Conservation (phyloP, 37 sponge, comb jelly and placozoan species). For the Crambe crambe region DNA sequence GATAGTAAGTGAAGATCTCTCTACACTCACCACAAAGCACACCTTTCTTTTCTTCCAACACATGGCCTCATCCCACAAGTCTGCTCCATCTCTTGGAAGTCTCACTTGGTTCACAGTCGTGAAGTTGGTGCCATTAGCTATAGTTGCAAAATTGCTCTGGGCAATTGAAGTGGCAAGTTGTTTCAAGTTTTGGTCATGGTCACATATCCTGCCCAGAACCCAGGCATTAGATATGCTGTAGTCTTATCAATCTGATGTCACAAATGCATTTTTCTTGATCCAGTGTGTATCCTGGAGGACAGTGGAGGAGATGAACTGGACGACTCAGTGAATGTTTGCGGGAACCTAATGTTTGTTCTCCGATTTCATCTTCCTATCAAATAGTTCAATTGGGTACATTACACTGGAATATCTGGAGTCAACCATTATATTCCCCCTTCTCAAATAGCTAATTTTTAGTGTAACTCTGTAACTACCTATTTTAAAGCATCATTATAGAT, state of each 20-base stretch:
- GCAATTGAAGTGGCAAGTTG: slow-evolving; percentile 33
- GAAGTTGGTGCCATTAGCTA: neutral
- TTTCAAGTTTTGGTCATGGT: neutral
- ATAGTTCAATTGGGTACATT: no score
- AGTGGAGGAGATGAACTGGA: neutral
- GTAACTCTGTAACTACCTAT: slow-evolving; percentile 71
- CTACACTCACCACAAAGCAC: slow-evolving; percentile 40
- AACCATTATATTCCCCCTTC: no score
- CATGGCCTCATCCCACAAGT: slow-evolving; percentile 25
- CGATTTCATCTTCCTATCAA: neutral
- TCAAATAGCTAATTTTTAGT: no score
- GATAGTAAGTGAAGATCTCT: slow-evolving; percentile 31
- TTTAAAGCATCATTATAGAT: no score
- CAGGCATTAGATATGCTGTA: slow-evolving; percentile 1
- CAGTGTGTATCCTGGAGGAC: slow-evolving; percentile 51
- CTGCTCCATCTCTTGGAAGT: slow-evolving; percentile 21
- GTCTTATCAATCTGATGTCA: neutral
- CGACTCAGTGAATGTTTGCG: neutral
- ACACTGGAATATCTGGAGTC: neutral
- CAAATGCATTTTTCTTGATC: neutral
- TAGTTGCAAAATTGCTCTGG: slow-evolving; percentile 12
- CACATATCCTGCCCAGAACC: slow-evolving; percentile 43
- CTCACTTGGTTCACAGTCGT: neutral
- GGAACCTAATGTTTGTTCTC: neutral
- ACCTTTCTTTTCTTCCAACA: slow-evolving; percentile 31